These are phyloP conservation scores for Pelodiscus sinensis DNA, from an alignment of 2,113 vertebrate genomes.

Conservation along the genomic window DNA sequence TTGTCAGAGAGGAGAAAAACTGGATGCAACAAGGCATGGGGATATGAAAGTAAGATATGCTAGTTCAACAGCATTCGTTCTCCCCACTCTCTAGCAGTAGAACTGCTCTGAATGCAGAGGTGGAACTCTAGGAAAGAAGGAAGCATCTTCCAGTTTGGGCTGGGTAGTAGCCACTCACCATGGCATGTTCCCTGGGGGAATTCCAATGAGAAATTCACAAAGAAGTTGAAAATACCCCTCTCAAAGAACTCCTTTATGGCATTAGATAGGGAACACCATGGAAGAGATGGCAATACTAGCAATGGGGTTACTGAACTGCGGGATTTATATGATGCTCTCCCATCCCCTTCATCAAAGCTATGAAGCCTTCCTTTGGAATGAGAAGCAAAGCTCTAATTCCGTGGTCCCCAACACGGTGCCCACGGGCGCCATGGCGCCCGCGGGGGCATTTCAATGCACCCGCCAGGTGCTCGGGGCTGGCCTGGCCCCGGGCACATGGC, in stretches of 20 bases:
- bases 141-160: not conserved
- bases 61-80: not conserved
- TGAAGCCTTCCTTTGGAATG: not conserved
- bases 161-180: not conserved
- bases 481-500: too few species aligned
- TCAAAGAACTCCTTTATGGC: not conserved
- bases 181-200: not conserved
- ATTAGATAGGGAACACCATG: not conserved
- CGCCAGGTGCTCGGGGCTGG: too few species aligned
- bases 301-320: not conserved
- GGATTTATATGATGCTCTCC: not conserved
- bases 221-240: not conserved
- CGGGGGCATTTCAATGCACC: too few species aligned
- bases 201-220: rapidly evolving
- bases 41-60: not conserved
- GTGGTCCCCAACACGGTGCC: too few species aligned
- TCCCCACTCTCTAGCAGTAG: not conserved
- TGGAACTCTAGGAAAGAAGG: not conserved
- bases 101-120: rapidly evolving
- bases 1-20: not conserved
- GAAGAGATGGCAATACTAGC: not conserved
- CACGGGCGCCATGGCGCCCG: too few species aligned
- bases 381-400: not conserved
- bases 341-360: not conserved
- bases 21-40: not conserved